These are phyloP conservation scores for Criorhina ranunculi DNA, from an alignment of 2,888 invertebrate genomes.

Conservation along the genomic window DNA sequence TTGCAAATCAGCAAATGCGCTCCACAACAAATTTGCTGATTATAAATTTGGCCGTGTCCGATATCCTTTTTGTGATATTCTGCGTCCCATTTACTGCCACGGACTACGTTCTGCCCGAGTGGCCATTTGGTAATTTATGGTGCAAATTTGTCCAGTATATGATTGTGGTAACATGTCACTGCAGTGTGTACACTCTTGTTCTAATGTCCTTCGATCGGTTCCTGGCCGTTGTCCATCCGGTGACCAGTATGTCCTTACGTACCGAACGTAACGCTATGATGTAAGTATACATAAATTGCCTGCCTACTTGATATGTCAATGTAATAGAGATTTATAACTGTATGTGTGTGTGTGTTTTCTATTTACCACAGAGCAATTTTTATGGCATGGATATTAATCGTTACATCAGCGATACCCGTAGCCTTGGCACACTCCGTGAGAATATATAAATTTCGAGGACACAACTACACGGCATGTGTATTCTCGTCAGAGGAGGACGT, in stretches of 20 bases:
- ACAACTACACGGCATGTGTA: slow-evolving; percentile 89
- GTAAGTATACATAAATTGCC: slow-evolving; percentile 80
- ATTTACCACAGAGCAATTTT: slow-evolving; percentile 87
- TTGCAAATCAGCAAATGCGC: slow-evolving; percentile 95
- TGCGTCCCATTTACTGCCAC: slow-evolving; percentile 97
- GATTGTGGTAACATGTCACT: slow-evolving; percentile 96
- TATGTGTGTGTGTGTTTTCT: slow-evolving; percentile 22
- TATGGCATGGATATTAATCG: slow-evolving; percentile 92
- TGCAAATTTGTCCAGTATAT: slow-evolving; percentile 94
- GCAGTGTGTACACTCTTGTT: slow-evolving; percentile 96
- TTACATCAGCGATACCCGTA: slow-evolving; percentile 91
- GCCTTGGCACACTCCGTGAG: slow-evolving; percentile 91
- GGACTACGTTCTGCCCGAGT: slow-evolving; percentile 93
- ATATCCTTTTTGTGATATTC: slow-evolving; percentile 95
- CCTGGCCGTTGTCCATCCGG: slow-evolving; percentile 96
- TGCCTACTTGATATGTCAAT: slow-evolving; percentile 62
- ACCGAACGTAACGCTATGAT: slow-evolving; percentile 92
- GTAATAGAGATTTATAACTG: slow-evolving; percentile 59
- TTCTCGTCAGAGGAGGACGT: slow-evolving; percentile 87
- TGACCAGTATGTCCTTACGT: slow-evolving; percentile 93
- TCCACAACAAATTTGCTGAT: slow-evolving; percentile 97
- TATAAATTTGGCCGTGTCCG: slow-evolving; percentile 95
- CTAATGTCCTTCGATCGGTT: slow-evolving; percentile 97
- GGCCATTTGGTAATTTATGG: slow-evolving; percentile 96
- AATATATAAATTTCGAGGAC: slow-evolving; percentile 87